phyloP scores from a whole-genome alignment of 1,140 invertebrate genomes.

The Oedothorax gibbosus region DNA sequence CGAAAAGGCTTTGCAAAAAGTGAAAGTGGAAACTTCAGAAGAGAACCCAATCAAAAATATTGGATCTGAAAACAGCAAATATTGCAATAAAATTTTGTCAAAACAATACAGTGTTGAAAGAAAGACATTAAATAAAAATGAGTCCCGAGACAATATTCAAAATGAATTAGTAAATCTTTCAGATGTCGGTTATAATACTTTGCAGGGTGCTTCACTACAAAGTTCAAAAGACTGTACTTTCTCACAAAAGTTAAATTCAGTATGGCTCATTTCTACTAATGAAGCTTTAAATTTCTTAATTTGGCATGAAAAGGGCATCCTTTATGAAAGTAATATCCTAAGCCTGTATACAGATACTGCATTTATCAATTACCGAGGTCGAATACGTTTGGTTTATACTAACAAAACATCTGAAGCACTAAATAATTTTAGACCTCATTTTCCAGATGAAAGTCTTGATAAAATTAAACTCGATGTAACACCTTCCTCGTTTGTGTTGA shows the following conservation, averaged over 20 bases:
- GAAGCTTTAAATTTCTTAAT: conserved; percentile 78
- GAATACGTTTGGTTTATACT: conserved; percentile 95
- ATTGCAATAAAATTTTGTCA: not conserved
- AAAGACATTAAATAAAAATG: not conserved
- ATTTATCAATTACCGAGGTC: conserved; percentile 92
- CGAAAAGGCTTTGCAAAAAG: conserved; percentile 20
- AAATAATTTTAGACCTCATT: conserved; percentile 77
- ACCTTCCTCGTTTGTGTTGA: conserved; percentile 88
- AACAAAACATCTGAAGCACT: conserved; percentile 83
- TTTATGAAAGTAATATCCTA: conserved; percentile 97
- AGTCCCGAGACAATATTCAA: not conserved
- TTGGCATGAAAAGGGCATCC: conserved; percentile 96
- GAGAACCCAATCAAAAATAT: not conserved
- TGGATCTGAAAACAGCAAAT: not conserved
- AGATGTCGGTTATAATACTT: not conserved
- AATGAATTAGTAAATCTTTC: not conserved
- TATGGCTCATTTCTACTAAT: not conserved
- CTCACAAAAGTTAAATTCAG: not conserved
- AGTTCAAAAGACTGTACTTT: no score
- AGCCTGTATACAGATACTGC: conserved; percentile 99
- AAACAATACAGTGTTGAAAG: not conserved
- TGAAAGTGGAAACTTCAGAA: not conserved
- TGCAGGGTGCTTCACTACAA: not conserved
- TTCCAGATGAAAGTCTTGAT: conserved; percentile 78
- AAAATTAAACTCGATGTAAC: conserved; percentile 87